phyloP scores from a whole-genome alignment of 1,140 invertebrate species.

The Anoplolepis gracilipes region DNA sequence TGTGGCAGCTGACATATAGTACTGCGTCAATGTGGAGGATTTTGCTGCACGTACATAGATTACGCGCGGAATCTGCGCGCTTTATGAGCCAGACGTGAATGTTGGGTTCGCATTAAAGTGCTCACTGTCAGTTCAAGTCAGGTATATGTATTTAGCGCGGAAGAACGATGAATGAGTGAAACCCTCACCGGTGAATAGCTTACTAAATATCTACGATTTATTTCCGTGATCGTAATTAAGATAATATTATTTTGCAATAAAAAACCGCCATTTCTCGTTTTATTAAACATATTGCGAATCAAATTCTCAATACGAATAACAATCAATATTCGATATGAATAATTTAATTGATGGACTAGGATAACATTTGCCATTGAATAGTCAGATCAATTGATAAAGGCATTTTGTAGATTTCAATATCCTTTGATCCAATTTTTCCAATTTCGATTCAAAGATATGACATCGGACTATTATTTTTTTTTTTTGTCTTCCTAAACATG shows the following conservation, averaged over 20 bases:
- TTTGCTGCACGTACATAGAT: slow-evolving; percentile 35
- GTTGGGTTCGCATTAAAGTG: background rate
- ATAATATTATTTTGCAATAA: background rate
- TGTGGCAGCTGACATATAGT: slow-evolving; percentile 46
- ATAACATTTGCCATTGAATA: background rate
- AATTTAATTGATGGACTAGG: background rate
- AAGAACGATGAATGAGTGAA: slow-evolving; percentile 3
- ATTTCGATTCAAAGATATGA: background rate
- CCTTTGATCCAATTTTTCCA: background rate
- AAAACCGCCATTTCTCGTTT: background rate
- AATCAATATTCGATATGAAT: too few relatives aligned
- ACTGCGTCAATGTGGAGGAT: slow-evolving; percentile 16
- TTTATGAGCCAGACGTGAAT: slow-evolving; percentile 50
- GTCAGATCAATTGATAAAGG: background rate
- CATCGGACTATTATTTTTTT: background rate
- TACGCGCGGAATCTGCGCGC: slow-evolving; percentile 11
- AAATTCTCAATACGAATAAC: background rate
- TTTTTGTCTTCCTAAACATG: background rate
- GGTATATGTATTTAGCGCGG: background rate
- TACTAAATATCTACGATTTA: background rate
- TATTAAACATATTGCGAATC: too few relatives aligned
- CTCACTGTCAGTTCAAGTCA: background rate
- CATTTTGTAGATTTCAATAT: background rate
- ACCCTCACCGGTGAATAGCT: background rate
- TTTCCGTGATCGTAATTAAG: background rate